A percentile compares a stretch with the other conserved stretches of the same genome.
Conservation (phyloP, 2,888 invertebrate species). For the Lamproptera curius region DNA sequence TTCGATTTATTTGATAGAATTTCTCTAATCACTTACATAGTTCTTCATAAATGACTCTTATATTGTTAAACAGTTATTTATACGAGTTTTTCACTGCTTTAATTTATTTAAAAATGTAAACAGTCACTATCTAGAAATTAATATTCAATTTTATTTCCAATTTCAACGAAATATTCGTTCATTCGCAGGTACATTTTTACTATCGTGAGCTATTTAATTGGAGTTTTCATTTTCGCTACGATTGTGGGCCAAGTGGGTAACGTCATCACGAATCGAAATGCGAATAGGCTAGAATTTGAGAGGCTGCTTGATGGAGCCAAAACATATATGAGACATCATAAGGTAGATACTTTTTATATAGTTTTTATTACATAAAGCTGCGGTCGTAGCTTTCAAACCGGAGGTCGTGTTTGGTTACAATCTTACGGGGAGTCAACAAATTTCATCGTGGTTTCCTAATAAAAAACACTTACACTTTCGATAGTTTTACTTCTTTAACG, state of each 20-base stretch:
- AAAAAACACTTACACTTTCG: too few species aligned
- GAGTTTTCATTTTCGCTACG: constrained; percentile 98
- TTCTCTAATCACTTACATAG: too few species aligned
- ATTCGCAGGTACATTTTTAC: constrained; percentile 93
- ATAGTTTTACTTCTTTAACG: too few species aligned
- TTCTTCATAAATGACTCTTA: too few species aligned
- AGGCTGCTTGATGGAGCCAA: constrained; percentile 96
- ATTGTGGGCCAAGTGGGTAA: constrained; percentile 99
- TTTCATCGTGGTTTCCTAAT: too few species aligned
- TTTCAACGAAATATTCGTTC: constrained; percentile 1
- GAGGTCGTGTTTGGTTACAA: too few species aligned
- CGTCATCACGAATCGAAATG: constrained; percentile 97
- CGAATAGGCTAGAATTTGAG: constrained; percentile 96
- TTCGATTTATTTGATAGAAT: too few species aligned
- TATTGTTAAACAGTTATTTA: neutral
- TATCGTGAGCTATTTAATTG: constrained; percentile 97
- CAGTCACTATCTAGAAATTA: too few species aligned
- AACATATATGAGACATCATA: constrained; percentile 98
- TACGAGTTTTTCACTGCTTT: neutral
- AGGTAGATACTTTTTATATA: constrained; percentile 80
- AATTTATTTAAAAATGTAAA: constrained; percentile 17
- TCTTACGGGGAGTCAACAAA: too few species aligned
- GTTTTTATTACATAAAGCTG: too few species aligned
- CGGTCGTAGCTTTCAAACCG: too few species aligned
- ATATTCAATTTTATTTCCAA: too few species aligned